phyloP scores from a whole-genome alignment of 2,113 vertebrate species.

The Cnemophilus loriae region DNA sequence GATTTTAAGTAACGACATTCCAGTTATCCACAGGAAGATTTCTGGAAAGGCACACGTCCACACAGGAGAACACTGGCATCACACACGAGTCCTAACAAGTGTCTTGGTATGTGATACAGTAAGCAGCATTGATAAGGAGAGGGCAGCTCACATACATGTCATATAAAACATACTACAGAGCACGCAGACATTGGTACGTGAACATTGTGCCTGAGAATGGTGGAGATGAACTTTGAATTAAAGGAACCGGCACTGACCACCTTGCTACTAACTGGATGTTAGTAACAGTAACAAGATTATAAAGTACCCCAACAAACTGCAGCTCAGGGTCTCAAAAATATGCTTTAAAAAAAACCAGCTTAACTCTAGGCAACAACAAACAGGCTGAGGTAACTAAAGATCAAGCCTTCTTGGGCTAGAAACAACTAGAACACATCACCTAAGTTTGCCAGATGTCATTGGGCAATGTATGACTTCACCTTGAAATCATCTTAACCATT shows the following conservation, averaged over 20 bases:
- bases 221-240: background rate
- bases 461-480: background rate
- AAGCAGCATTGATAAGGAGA: background rate
- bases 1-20: background rate
- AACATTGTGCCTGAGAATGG: background rate
- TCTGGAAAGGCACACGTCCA: background rate
- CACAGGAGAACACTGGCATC: background rate
- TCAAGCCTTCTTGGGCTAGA: background rate
- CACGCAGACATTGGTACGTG: background rate
- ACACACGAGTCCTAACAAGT: background rate
- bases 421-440: background rate
- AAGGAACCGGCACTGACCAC: background rate
- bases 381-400: background rate
- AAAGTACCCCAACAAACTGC: background rate
- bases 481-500: background rate
- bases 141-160: background rate
- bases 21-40: background rate
- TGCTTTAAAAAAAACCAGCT: background rate
- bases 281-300: background rate
- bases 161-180: background rate
- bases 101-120: background rate
- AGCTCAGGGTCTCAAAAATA: background rate
- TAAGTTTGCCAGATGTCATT: background rate
- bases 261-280: background rate
- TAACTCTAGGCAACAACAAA: background rate